Conservation (phyloP, 2,888 invertebrate genomes). For the Torymus tubicola region DNA sequence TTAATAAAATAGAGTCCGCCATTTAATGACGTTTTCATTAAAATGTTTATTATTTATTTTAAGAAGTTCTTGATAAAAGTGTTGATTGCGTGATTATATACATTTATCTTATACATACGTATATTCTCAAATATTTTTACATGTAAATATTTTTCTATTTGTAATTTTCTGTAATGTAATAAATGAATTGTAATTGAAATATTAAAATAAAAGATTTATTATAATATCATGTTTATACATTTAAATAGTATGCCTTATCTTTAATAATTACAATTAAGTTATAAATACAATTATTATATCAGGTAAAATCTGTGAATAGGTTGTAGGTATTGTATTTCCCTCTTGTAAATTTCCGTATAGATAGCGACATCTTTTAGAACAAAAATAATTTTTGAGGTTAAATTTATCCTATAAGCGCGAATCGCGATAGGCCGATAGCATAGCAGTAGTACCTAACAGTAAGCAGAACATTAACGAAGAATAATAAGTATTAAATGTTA, state of each 20-base stretch:
- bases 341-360: not conserved
- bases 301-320: too few species aligned
- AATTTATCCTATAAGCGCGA: conserved; percentile 9
- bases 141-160: conserved; percentile 46
- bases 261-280: too few species aligned
- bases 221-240: not conserved
- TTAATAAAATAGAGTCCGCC: conserved; percentile 23
- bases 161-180: conserved; percentile 32
- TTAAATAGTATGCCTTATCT: too few species aligned
- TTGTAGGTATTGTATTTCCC: too few species aligned
- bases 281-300: too few species aligned
- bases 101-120: conserved; percentile 16
- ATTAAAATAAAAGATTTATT: conserved; percentile 37
- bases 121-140: conserved; percentile 44
- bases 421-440: too few species aligned
- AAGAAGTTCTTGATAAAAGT: not conserved
- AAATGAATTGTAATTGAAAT: conserved; percentile 10
- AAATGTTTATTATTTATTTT: conserved; percentile 20
- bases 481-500: conserved; percentile 44
- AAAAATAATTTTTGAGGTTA: conserved; percentile 33
- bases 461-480: not conserved
- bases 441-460: too few species aligned
- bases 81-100: too few species aligned
- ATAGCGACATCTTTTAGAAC: conserved; percentile 28
- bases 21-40: conserved; percentile 6